These are phyloP conservation scores for Thamnophis sirtalis DNA, from an alignment of 2,113 vertebrate species.

Conservation along the genomic window DNA sequence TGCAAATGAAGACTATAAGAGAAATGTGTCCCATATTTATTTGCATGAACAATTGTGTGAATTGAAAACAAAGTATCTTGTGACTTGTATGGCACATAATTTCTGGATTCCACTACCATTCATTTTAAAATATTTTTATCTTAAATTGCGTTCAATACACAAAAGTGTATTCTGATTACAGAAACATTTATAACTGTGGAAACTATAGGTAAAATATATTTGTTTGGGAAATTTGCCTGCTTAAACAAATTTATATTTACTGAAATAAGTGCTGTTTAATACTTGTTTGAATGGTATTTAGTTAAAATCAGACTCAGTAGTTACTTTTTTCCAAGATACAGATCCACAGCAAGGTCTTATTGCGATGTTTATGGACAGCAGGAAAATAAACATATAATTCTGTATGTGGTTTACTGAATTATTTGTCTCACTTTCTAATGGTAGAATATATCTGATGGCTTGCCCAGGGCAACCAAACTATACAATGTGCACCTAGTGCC, in stretches of 20 bases:
- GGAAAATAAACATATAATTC: not conserved
- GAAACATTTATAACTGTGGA: not conserved
- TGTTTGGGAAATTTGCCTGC: not conserved
- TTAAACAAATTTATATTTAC: not conserved
- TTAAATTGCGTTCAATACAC: not conserved
- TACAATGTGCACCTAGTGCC: conserved; percentile 17
- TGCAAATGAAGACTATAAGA: not conserved
- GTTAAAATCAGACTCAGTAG: not conserved
- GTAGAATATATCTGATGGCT: conserved; percentile 30
- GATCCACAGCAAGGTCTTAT: not conserved
- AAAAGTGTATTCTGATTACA: not conserved
- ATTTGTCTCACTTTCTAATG: conserved; percentile 10
- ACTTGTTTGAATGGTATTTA: not conserved
- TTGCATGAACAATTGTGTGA: not conserved
- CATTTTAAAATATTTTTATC: not conserved
- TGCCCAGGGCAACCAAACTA: conserved; percentile 45
- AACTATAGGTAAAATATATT: not conserved
- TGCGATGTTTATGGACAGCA: not conserved
- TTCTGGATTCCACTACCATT: not conserved
- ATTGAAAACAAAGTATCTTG: not conserved
- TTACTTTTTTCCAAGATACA: not conserved
- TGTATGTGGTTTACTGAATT: not conserved
- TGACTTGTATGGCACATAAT: not conserved
- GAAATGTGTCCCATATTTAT: not conserved
- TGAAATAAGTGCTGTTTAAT: not conserved